Evolutionary conservation across 2,888 invertebrate genomes (phyloP).

Genomic region (Pheosia tremula): DNA sequence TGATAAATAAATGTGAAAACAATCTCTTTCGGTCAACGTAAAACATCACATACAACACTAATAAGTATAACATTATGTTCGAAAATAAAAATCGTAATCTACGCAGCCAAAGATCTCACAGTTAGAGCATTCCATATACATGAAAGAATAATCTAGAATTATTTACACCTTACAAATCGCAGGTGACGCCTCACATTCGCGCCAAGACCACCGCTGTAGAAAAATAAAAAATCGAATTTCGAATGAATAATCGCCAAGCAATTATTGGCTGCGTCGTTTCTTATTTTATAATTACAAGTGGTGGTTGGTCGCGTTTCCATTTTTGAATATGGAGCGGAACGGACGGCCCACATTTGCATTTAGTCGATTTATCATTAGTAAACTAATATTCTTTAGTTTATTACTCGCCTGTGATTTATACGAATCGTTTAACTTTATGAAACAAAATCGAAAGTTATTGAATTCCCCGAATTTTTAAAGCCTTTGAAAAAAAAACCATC

Average conservation of each 20-base stretch:
- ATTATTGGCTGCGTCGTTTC: conserved; percentile 37
- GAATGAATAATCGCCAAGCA: conserved; percentile 45
- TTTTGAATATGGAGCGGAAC: conserved; percentile 28
- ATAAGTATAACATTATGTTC: no score
- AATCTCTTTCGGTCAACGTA: no score
- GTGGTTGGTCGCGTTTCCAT: conserved; percentile 14
- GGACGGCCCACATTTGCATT: background rate
- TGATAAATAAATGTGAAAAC: no score
- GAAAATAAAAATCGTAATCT: no score
- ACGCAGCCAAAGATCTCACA: background rate
- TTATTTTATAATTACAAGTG: conserved; percentile 34
- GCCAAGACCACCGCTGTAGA: conserved; percentile 52
- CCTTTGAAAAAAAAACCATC: conserved; percentile 19
- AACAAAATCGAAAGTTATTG: background rate
- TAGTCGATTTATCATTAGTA: conserved; percentile 2
- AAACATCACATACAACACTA: no score
- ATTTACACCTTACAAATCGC: conserved; percentile 27
- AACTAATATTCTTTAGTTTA: background rate
- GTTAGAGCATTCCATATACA: background rate
- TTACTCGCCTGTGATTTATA: background rate
- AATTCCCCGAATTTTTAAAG: conserved; percentile 18
- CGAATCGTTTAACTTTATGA: background rate
- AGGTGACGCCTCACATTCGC: conserved; percentile 51
- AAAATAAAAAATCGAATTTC: conserved; percentile 44
- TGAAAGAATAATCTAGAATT: conserved; percentile 42